These are phyloP conservation scores for Tigriopus japonicus DNA, from an alignment of 1,140 invertebrate genomes.

Conservation along the genomic window DNA sequence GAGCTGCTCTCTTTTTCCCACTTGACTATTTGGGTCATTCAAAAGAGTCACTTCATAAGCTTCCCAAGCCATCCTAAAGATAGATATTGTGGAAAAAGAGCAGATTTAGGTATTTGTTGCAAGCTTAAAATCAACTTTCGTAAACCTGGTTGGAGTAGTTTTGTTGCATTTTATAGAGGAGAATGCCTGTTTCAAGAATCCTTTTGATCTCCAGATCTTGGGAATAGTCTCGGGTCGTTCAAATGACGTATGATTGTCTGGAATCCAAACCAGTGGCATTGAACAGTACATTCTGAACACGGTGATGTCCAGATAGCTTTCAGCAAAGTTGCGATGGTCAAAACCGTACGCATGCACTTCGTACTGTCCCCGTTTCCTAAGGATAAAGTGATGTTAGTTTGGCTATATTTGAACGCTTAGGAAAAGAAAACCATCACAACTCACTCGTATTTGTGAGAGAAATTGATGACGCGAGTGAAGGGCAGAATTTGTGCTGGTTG, in stretches of 20 bases:
- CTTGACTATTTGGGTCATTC: neutral
- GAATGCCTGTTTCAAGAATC: neutral
- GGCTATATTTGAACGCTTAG: neutral
- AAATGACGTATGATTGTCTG: conserved; percentile 6
- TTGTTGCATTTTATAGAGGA: neutral
- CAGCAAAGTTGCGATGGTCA: conserved; percentile 12
- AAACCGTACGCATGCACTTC: conserved; percentile 12
- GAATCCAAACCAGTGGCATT: conserved; percentile 12
- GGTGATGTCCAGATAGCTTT: conserved; percentile 6
- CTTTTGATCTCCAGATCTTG: neutral
- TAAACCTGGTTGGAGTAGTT: neutral
- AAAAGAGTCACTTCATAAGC: neutral
- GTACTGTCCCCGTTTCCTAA: conserved; percentile 8
- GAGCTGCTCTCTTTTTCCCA: neutral
- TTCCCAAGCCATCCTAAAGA: neutral
- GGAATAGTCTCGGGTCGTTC: neutral
- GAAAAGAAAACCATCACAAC: too few relatives aligned
- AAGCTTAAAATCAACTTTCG: too few relatives aligned
- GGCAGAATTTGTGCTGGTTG: neutral
- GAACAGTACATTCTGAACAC: conserved; percentile 13
- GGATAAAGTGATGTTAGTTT: neutral
- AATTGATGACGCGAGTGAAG: conserved; percentile 8
- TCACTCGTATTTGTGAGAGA: conserved; percentile 9
- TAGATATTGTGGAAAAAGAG: neutral
- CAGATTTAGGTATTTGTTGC: too few relatives aligned